Conservation (phyloP, 2,113 vertebrate genomes). For the Gila orcuttii region DNA sequence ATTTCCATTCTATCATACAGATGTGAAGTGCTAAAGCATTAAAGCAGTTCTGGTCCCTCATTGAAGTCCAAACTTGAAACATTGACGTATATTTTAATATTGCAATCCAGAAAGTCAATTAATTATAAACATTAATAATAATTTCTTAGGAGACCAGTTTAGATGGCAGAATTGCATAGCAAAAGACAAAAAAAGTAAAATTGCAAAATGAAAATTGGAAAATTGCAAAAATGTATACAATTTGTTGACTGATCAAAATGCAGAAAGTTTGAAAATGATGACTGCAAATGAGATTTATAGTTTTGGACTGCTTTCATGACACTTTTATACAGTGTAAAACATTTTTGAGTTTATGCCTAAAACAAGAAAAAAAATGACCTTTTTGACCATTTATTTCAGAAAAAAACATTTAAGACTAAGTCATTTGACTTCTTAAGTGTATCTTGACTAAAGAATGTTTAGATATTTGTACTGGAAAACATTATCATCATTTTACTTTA, state of each 20-base stretch:
- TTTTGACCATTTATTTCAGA: too few relatives aligned
- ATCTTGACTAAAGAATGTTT: neutral
- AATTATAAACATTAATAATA: neutral
- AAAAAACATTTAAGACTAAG: too few relatives aligned
- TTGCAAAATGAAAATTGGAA: neutral
- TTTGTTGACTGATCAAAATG: neutral
- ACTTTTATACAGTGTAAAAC: neutral
- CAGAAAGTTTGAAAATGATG: neutral
- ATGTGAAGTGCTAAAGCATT: neutral
- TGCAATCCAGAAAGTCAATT: neutral
- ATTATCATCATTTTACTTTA: neutral
- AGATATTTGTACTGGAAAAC: neutral
- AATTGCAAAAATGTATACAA: neutral
- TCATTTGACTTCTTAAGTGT: too few relatives aligned
- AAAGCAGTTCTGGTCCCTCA: neutral
- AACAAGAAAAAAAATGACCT: neutral
- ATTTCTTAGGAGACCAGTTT: neutral
- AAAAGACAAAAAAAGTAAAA: neutral
- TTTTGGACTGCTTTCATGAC: neutral
- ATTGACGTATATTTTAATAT: neutral
- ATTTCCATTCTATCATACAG: slow-evolving; percentile 6
- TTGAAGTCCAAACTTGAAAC: neutral
- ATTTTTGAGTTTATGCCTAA: neutral
- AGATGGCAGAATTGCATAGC: neutral
- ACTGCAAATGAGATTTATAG: neutral